phyloP scores from a whole-genome alignment of 2,113 vertebrate genomes.

The Nymphicus hollandicus region DNA sequence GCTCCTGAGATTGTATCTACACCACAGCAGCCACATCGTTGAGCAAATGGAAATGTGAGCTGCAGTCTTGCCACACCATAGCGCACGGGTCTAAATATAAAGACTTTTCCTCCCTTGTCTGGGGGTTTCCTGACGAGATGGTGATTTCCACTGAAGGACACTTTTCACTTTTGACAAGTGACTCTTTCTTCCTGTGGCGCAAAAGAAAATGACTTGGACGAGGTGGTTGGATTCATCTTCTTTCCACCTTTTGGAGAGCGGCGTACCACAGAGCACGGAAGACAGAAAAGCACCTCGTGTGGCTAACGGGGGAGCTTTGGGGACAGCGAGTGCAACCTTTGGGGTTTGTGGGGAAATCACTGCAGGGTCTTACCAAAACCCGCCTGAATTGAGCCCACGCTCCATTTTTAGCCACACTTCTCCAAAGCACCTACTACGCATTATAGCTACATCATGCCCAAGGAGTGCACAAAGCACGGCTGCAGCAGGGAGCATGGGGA shows the following conservation, averaged over 20 bases:
- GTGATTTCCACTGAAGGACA: not conserved
- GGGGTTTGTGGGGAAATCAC: not conserved
- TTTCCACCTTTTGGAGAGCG: not conserved
- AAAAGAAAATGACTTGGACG: not conserved
- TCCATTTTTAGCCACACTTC: not conserved
- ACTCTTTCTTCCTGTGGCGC: not conserved
- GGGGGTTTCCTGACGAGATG: not conserved
- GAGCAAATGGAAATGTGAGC: slow-evolving; percentile 49
- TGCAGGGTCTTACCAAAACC: not conserved
- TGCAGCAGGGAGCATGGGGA: not conserved
- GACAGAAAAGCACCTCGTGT: not conserved
- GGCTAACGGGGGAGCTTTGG: not conserved
- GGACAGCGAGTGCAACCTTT: not conserved
- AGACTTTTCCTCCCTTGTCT: not conserved
- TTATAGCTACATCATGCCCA: not conserved
- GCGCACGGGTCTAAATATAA: not conserved
- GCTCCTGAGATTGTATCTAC: slow-evolving; percentile 17
- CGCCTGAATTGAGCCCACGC: not conserved
- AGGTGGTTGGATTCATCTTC: not conserved
- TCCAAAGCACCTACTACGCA: not conserved
- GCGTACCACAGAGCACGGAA: not conserved
- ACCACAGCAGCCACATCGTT: not conserved
- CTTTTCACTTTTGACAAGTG: not conserved
- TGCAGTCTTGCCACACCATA: not conserved
- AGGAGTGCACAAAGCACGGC: accelerated